Conservation (phyloP, 2,113 vertebrate species). For the Pituophis catenifer region DNA sequence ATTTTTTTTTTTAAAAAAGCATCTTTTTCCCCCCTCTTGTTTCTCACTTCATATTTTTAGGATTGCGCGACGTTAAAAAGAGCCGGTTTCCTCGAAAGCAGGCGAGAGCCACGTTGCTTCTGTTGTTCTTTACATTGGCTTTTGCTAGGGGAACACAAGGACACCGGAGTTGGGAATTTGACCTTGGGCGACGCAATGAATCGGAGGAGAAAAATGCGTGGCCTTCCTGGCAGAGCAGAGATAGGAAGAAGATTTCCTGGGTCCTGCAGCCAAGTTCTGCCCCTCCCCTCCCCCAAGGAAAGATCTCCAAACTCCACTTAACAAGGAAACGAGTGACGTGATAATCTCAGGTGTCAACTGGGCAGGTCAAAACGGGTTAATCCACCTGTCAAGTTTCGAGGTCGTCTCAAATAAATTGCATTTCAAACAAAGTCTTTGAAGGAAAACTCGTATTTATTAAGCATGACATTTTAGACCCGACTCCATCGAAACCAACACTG, state of each 20-base stretch:
- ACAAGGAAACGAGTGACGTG: neutral
- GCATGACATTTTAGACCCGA: too few species aligned
- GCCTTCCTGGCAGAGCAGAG: rapidly evolving
- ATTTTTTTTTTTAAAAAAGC: too few species aligned
- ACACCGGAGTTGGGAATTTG: neutral
- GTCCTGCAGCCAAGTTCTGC: neutral
- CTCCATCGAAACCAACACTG: too few species aligned
- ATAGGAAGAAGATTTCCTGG: neutral
- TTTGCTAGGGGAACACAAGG: neutral
- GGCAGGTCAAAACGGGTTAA: neutral
- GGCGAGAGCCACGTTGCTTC: neutral
- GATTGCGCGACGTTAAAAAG: neutral
- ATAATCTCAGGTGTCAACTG: neutral
- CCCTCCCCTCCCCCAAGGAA: neutral
- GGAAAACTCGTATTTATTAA: too few species aligned
- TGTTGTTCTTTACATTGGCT: neutral
- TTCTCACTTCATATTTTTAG: neutral
- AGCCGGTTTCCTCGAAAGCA: neutral
- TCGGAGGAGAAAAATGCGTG: neutral
- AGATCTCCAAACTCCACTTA: neutral
- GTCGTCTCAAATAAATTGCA: too few species aligned
- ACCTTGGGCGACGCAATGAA: neutral
- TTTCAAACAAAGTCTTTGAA: too few species aligned
- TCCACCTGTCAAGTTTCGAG: neutral
- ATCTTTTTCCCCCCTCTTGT: neutral